A percentile compares a stretch with the other conserved stretches of the same genome.
Conservation (phyloP, 2,797 vertebrate species). For the Crypturellus tataupa region DNA sequence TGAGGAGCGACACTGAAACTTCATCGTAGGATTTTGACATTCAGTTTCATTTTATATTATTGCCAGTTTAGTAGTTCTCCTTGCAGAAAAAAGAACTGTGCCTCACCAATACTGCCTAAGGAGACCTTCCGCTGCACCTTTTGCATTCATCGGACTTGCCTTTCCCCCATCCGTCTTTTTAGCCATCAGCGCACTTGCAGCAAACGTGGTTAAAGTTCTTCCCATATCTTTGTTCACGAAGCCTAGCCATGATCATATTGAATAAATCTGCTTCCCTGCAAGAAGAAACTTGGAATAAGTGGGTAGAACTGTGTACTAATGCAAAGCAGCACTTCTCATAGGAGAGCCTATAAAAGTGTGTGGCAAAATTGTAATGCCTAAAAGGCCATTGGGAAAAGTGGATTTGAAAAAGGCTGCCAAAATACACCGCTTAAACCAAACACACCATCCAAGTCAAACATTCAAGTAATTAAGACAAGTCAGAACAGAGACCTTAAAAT, state of each 20-base stretch:
- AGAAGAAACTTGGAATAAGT: neutral
- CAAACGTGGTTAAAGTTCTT: too few species aligned
- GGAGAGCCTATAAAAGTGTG: neutral
- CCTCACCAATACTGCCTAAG: too few species aligned
- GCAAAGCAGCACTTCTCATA: neutral
- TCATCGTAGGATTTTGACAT: neutral
- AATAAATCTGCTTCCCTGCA: neutral
- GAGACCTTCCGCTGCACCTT: too few species aligned
- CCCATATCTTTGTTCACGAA: too few species aligned
- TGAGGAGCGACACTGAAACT: neutral
- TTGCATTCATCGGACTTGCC: too few species aligned
- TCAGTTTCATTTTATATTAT: neutral
- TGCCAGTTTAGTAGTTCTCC: neutral
- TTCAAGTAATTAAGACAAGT: neutral
- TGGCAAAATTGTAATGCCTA: neutral
- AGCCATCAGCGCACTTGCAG: too few species aligned
- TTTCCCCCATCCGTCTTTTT: too few species aligned
- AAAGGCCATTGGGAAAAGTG: neutral
- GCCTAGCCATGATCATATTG: neutral
- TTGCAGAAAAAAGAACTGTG: neutral
- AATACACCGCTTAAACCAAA: neutral
- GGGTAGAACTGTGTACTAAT: neutral
- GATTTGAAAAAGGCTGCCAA: neutral
- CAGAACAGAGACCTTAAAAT: neutral
- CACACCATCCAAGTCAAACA: neutral